Conservation (phyloP, 2,113 vertebrate species). For the Nannospalax galili region DNA sequence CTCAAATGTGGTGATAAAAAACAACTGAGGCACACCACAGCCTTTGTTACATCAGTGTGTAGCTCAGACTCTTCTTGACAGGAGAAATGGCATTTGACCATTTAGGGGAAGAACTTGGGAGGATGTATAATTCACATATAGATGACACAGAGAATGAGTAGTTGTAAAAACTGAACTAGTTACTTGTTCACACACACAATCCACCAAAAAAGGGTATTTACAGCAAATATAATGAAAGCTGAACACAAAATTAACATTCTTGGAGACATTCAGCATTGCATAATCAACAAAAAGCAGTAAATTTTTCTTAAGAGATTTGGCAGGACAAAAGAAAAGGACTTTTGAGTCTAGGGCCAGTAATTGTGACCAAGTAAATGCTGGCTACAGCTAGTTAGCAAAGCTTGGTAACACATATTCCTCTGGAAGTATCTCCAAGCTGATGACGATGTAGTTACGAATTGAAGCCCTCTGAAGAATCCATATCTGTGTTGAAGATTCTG, state of each 20-base stretch:
- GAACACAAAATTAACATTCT: not conserved
- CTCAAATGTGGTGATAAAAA: too few species aligned
- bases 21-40: too few species aligned
- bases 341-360: not conserved
- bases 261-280: not conserved
- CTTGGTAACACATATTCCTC: not conserved
- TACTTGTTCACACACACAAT: not conserved
- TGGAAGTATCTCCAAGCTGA: not conserved
- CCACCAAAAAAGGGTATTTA: not conserved
- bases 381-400: not conserved
- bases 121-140: not conserved
- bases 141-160: too few species aligned
- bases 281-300: not conserved
- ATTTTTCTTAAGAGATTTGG: not conserved
- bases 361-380: not conserved
- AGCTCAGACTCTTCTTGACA: too few species aligned
- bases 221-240: not conserved
- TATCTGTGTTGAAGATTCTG: not conserved
- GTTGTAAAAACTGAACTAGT: not conserved
- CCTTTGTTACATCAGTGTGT: too few species aligned
- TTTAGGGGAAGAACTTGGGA: not conserved
- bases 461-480: not conserved
- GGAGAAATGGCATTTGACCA: too few species aligned
- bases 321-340: not conserved
- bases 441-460: not conserved